These are phyloP conservation scores for Drosophila mettleri DNA, from an alignment of 2,888 invertebrate species.

Conservation along the genomic window DNA sequence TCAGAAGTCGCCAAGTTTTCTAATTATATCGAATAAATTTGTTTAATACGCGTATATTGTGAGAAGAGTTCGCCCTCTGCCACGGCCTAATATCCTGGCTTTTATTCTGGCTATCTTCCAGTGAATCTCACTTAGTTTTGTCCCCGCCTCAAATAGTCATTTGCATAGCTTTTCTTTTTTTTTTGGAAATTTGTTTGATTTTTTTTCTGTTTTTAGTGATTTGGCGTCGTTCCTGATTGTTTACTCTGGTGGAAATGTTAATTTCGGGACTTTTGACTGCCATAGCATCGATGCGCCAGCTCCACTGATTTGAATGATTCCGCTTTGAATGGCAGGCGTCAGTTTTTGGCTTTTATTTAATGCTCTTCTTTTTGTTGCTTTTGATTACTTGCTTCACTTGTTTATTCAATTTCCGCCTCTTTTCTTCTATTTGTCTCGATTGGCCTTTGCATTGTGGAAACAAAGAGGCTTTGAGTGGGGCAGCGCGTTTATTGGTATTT, in stretches of 20 bases:
- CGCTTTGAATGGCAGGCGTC: slow-evolving; percentile 59
- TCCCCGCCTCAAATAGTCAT: slow-evolving; percentile 46
- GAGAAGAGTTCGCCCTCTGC: slow-evolving; percentile 14
- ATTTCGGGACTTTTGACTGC: slow-evolving; percentile 79
- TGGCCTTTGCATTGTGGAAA: slow-evolving; percentile 59
- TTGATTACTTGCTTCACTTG: slow-evolving; percentile 75
- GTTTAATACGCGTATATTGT: slow-evolving; percentile 68
- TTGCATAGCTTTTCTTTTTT: slow-evolving; percentile 55
- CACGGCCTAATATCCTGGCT: background rate
- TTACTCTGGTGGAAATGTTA: slow-evolving; percentile 79
- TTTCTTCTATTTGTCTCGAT: slow-evolving; percentile 47
- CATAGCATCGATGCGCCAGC: slow-evolving; percentile 48
- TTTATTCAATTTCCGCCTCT: slow-evolving; percentile 72
- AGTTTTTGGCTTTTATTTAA: slow-evolving; percentile 42
- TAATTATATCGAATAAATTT: slow-evolving; percentile 82
- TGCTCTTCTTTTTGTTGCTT: slow-evolving; percentile 52
- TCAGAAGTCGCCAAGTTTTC: slow-evolving; percentile 81
- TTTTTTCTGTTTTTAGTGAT: slow-evolving; percentile 45
- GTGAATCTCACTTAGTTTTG: background rate
- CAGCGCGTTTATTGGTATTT: slow-evolving; percentile 19
- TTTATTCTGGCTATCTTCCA: slow-evolving; percentile 10
- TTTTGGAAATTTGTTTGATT: background rate
- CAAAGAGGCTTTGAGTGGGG: slow-evolving; percentile 28
- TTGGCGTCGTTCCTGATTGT: slow-evolving; percentile 66
- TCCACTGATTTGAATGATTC: slow-evolving; percentile 70